A percentile compares a stretch with the other conserved stretches of the same genome.
These are phyloP conservation scores for Nerophis ophidion DNA, from an alignment of 2,113 vertebrate genomes.

Conservation along the genomic window DNA sequence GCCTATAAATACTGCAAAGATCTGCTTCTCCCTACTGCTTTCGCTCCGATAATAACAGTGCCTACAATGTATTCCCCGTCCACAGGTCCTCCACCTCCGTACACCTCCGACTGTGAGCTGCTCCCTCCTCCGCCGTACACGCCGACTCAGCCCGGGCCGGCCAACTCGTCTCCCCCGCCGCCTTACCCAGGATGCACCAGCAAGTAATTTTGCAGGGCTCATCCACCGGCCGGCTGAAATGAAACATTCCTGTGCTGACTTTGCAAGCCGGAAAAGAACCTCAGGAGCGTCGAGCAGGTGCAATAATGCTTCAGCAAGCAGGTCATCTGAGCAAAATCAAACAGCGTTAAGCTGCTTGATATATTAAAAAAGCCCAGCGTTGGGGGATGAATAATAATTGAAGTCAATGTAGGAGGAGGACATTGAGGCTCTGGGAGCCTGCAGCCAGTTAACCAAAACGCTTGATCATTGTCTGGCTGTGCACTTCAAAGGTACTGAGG, in stretches of 20 bases:
- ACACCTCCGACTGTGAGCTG: constrained; percentile 82
- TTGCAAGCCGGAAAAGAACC: not conserved
- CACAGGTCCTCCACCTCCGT: constrained; percentile 81
- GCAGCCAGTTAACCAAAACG: constrained; percentile 21
- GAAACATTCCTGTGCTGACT: not conserved
- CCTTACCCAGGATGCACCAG: constrained; percentile 80
- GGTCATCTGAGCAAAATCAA: not conserved
- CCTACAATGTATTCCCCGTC: not conserved
- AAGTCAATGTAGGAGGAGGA: constrained; percentile 16
- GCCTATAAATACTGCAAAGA: no score
- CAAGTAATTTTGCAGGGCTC: constrained; percentile 62
- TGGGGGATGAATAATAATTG: constrained; percentile 1
- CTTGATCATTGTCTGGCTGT: constrained; percentile 19
- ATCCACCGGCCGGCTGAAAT: not conserved
- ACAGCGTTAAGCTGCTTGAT: not conserved
- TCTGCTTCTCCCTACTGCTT: not conserved
- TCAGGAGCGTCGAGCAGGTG: constrained; percentile 7
- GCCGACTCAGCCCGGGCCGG: constrained; percentile 63
- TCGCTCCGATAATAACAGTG: not conserved
- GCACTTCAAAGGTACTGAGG: constrained; percentile 31
- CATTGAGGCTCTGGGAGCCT: constrained; percentile 7
- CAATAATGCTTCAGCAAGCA: constrained; percentile 16
- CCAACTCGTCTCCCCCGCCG: constrained; percentile 77
- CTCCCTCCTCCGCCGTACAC: constrained; percentile 81
- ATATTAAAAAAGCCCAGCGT: not conserved